Percentiles rank a stretch among this genome's conserved stretches.
Evolutionary conservation across 30 jellyfish, hydroid and myxozoan species (phyloP).

Genomic region (Hydractinia symbiolongicarpus): DNA sequence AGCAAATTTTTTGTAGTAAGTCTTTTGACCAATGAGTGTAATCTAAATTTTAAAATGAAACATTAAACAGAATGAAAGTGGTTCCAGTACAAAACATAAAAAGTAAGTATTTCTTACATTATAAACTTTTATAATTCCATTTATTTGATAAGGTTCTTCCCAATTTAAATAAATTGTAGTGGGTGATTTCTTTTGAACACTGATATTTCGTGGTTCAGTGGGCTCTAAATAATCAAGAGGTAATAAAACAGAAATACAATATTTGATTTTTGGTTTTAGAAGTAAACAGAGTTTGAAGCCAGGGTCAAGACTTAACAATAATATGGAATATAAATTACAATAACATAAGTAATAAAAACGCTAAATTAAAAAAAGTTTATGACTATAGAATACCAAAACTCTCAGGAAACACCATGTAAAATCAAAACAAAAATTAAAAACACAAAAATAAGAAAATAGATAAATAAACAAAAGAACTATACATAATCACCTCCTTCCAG

Average conservation of each 20-base stretch:
- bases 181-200: slow-evolving; percentile 29
- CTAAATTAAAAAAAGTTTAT: too few species aligned
- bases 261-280: too few species aligned
- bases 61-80: too few species aligned
- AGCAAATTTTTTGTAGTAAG: slow-evolving; percentile 6
- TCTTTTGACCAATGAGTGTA: background rate
- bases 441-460: background rate
- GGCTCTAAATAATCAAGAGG: slow-evolving; percentile 15
- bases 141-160: slow-evolving; percentile 34
- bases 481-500: slow-evolving; percentile 15
- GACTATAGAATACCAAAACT: too few species aligned
- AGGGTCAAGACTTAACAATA: too few species aligned
- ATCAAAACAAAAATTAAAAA: background rate
- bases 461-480: background rate
- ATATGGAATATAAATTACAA: too few species aligned
- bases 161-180: slow-evolving; percentile 31
- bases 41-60: background rate
- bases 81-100: background rate
- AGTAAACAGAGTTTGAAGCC: too few species aligned
- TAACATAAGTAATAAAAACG: too few species aligned
- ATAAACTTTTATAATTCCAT: slow-evolving; percentile 51
- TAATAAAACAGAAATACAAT: background rate
- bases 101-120: slow-evolving; percentile 17
- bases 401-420: too few species aligned
- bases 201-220: slow-evolving; percentile 22